Evolutionary conservation across 1,140 invertebrate genomes (phyloP), one percentile per base, ranked within the genome.

Genomic region (Lordiphosa mommai): DNA sequence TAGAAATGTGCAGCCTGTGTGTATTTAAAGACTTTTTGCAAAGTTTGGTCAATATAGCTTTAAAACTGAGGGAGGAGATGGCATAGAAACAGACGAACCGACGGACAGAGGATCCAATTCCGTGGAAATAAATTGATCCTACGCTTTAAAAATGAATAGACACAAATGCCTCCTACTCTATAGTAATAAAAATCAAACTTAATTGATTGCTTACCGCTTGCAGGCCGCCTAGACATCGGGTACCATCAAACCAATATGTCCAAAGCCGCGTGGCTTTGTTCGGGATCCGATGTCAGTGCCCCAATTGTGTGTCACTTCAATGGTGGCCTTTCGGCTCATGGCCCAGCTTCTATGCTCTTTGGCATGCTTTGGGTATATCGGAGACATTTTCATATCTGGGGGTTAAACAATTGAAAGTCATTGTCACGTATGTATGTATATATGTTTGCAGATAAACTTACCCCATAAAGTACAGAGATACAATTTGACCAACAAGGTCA

Each of bases 251-350:
- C 97, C 97, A 89, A 98, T 98, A 80, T 98, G 97, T 14, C 96
- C 97, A 90, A 93, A 98, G 34, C 97, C 97, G 82, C 93, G 91
- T 0, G 96, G 96, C 90, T 91, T n/a, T 92, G 91, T 56, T 95
- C 92, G 3, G 92, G 91, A 88, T 98, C 94, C 72, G 90, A 93
- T 91, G n/a, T 98, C 97, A 17, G 95, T 95, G 23, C 97, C 97
- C 96, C 97, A 98, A 88, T 98, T 98, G 87, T 98, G 96, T 33
- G 97, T 98, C 14, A 98, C 90, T 89, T 98, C 97, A 72, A 99
- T 89, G 0, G 96, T 96, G n/a, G 95, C 96, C 89, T 95, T 96
- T 65, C 93, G 92, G 4, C 91, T 92, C 82, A 97, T 93, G 9
- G 95, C 93, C 95, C 95, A 99, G 55, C 90, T 89, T 4, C 91